Percentiles rank a stretch among this genome's conserved stretches.
Conservation (phyloP, 2,797 vertebrate genomes). For the Acanthurus leucopareius region DNA sequence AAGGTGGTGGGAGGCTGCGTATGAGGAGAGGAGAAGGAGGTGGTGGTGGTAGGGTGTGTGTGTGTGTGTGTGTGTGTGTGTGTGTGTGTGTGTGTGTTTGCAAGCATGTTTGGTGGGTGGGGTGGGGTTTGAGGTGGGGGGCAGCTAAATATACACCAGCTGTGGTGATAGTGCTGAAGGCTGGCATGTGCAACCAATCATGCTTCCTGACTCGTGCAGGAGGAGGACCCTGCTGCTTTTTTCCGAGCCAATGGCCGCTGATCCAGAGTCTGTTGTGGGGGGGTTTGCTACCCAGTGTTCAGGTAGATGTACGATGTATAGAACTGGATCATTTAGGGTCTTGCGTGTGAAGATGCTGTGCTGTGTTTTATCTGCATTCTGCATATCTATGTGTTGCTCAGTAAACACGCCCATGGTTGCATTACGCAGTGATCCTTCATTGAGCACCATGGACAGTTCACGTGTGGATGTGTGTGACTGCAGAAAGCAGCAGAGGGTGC, state of each 20-base stretch:
- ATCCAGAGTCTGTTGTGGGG: constrained; percentile 24
- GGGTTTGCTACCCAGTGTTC: constrained; percentile 11
- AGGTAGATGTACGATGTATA: constrained; percentile 52
- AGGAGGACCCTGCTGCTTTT: constrained; percentile 60
- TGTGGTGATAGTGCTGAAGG: constrained; percentile 61
- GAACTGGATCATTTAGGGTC: constrained; percentile 25
- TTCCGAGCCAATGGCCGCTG: constrained; percentile 56
- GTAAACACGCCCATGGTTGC: constrained; percentile 29
- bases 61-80: background rate
- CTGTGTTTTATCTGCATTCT: constrained; percentile 35
- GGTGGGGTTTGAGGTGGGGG: background rate
- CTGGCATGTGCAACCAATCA: constrained; percentile 70
- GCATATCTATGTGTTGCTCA: constrained; percentile 37
- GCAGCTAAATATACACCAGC: constrained; percentile 76
- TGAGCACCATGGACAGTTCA: constrained; percentile 72
- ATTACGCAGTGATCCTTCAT: constrained; percentile 50
- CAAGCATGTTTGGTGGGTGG: too few relatives aligned
- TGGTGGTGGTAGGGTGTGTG: background rate
- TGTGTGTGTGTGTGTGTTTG: background rate
- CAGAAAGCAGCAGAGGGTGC: constrained; percentile 23
- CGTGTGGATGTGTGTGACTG: constrained; percentile 64
- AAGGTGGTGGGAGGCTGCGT: constrained; percentile 48
- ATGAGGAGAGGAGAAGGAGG: constrained; percentile 28
- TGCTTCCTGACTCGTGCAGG: constrained; percentile 50
- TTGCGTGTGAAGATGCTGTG: background rate